Base-by-base conservation (phyloP, 2,797 vertebrate species). In the Euphonia xanthogaster region DNA sequence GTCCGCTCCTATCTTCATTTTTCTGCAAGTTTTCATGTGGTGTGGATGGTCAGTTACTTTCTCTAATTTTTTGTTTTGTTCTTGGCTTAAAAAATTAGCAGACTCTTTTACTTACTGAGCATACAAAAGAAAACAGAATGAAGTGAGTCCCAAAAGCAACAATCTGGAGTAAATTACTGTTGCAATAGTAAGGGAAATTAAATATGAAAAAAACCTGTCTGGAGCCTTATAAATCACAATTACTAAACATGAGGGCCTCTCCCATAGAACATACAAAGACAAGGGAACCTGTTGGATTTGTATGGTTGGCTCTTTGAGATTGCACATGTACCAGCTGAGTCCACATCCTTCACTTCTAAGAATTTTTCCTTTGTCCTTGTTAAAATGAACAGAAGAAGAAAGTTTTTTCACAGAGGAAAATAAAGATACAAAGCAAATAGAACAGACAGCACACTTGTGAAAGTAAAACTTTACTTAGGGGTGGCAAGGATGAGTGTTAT, bases 11-110 rank as follows among this genome's bases (percentile, higher is more conserved):
- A 94, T 98, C 98, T 96, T 98, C 97, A 98, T 99, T 98, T 98
- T 99, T 98, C 98, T 99, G 98, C 99, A 99, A 98, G 97, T 99
- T 98, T 99, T 99, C 98, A 98, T 99, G 97, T 98, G 98, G 97
- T 98, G 98, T 98, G 98, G 97, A 98, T 98, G 98, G 98, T 99
- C 98, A 98, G 98, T 99, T 98, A 97, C 94, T 97, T 98, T 97
- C 97, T 97, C 94, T 98, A 97, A 97, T 97, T 97, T 98, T 96
- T 94, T 95, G 78, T 88, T 97, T 93, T 65, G 90, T 96, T 95
- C 91, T 95, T 96, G 95, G 94, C 96, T 96, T 96, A 85, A 95
- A 93, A 84, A 86, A 63, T 81, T 85, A 95, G 91, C 93, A 87
- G 84, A 67, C 76, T 50, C 79, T 90, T 96, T 94, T 82, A 91